Evolutionary conservation across 1,140 invertebrate genomes (phyloP).

Genomic region (Scylla paramamosain): DNA sequence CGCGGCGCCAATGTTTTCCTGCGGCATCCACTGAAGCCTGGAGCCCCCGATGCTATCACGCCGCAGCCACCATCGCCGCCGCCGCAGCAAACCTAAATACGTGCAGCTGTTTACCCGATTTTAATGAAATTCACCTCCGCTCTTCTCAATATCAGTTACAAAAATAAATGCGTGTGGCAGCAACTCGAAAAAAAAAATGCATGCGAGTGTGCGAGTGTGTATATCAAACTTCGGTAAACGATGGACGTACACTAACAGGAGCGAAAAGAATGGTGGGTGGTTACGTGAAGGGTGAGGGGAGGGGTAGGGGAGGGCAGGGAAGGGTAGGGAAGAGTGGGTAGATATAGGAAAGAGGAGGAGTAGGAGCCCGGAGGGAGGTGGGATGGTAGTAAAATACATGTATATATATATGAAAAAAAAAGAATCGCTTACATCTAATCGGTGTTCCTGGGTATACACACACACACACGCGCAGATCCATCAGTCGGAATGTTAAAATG

Average conservation of each 20-base stretch:
- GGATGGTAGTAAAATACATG: neutral
- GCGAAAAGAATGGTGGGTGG: neutral
- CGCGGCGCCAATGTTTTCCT: neutral
- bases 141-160: neutral
- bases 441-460: neutral
- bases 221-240: slow-evolving; percentile 23
- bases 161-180: neutral
- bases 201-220: neutral
- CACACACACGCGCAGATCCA: neutral
- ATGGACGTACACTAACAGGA: neutral
- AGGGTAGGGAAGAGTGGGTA: neutral
- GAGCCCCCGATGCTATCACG: neutral
- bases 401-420: neutral
- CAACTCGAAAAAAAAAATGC: neutral
- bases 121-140: slow-evolving; percentile 39
- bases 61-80: neutral
- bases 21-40: neutral
- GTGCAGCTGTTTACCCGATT: slow-evolving; percentile 21
- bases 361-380: neutral
- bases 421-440: neutral
- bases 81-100: neutral
- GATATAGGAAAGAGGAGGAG: neutral
- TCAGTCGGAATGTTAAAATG: neutral
- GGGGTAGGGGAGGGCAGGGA: neutral
- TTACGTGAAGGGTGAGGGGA: neutral